A percentile compares a stretch with the other conserved stretches of the same genome.
phyloP scores from a whole-genome alignment of 2,888 invertebrate genomes.

The Morpho achilles region DNA sequence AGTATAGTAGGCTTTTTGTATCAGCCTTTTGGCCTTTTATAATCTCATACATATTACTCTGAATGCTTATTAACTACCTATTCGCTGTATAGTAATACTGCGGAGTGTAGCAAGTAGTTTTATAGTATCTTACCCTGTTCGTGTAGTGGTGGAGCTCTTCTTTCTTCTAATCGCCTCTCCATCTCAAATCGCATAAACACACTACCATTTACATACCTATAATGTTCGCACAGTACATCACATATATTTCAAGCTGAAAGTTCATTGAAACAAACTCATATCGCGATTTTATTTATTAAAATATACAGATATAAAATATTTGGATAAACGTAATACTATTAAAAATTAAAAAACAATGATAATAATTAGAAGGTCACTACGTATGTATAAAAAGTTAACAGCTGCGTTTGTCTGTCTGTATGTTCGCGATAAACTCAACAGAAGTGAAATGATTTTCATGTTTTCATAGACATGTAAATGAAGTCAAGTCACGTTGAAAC shows the following conservation, averaged over 20 bases:
- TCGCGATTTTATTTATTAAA: neutral
- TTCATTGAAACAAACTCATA: neutral
- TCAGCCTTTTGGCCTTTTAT: too few species aligned
- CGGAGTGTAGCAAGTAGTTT: too few species aligned
- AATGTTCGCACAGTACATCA: constrained; percentile 1
- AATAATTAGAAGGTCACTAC: neutral
- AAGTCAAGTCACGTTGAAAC: too few species aligned
- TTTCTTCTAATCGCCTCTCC: constrained; percentile 65
- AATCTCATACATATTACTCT: too few species aligned
- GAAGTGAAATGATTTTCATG: too few species aligned
- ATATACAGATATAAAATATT: neutral
- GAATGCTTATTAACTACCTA: neutral
- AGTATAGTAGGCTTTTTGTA: too few species aligned
- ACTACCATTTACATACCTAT: constrained; percentile 46
- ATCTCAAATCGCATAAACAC: constrained; percentile 55
- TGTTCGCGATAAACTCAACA: too few species aligned
- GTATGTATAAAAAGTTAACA: neutral
- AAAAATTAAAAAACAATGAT: neutral
- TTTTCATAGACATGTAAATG: too few species aligned
- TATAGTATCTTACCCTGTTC: constrained; percentile 50
- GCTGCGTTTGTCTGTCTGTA: too few species aligned
- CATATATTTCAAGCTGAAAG: neutral
- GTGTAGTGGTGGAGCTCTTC: constrained; percentile 54
- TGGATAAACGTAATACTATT: neutral
- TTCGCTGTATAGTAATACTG: too few species aligned